phyloP scores from a whole-genome alignment of 1,140 invertebrate genomes.

The Proales similis region DNA sequence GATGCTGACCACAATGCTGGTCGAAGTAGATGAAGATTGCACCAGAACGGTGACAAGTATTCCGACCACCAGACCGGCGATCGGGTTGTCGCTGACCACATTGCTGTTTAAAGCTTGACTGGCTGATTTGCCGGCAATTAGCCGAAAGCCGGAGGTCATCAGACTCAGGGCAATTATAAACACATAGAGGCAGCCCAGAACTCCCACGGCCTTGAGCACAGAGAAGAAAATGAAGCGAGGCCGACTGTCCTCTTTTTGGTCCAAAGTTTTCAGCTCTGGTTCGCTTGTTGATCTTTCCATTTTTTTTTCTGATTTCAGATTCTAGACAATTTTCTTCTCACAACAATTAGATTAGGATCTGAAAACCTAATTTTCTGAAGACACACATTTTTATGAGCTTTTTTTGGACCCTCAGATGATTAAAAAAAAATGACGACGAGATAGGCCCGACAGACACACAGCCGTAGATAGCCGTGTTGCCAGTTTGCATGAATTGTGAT shows the following conservation, averaged over 20 bases:
- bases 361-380: too few species aligned
- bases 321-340: too few species aligned
- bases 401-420: too few species aligned
- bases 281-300: conserved; percentile 1
- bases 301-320: too few species aligned
- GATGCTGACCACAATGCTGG: conserved; percentile 61
- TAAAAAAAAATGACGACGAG: too few species aligned
- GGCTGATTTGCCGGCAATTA: conserved; percentile 27
- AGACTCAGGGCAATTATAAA: conserved; percentile 29
- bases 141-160: conserved; percentile 33
- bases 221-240: too few species aligned
- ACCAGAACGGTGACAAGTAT: conserved; percentile 60
- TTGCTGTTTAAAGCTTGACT: conserved; percentile 22
- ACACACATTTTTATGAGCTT: too few species aligned
- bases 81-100: conserved; percentile 56
- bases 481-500: too few species aligned
- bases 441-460: too few species aligned
- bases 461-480: too few species aligned
- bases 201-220: neutral
- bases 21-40: conserved; percentile 61
- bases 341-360: too few species aligned
- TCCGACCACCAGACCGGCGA: conserved; percentile 59
- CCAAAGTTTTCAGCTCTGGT: conserved; percentile 15
- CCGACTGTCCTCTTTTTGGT: too few species aligned
- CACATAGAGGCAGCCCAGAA: conserved; percentile 21